Evolutionary conservation across 2,888 invertebrate genomes (phyloP).

Genomic region (Hypsopygia costalis): DNA sequence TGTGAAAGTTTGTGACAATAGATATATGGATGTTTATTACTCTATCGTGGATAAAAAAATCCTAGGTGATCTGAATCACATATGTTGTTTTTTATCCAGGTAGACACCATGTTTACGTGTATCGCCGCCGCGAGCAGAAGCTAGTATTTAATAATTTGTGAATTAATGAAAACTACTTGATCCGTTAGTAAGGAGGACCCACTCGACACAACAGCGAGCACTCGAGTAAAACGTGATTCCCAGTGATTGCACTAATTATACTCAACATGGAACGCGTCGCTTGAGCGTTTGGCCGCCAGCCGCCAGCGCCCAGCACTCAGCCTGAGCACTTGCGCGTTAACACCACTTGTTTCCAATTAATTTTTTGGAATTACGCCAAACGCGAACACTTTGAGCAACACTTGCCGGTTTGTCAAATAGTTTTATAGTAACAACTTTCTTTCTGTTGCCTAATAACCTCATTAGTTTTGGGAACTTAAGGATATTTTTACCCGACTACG

Average conservation of each 20-base stretch:
- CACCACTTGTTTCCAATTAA: slow-evolving; percentile 59
- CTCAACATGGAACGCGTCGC: slow-evolving; percentile 35
- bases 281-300: slow-evolving; percentile 31
- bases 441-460: background rate
- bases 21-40: no score
- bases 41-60: no score
- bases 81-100: no score
- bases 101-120: no score
- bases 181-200: slow-evolving; percentile 25
- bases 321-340: slow-evolving; percentile 28
- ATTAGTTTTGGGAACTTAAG: no score
- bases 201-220: slow-evolving; percentile 41
- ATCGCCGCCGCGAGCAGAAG: no score
- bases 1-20: no score
- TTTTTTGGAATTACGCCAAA: slow-evolving; percentile 70
- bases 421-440: background rate
- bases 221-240: slow-evolving; percentile 62
- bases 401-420: slow-evolving; percentile 7
- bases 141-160: no score
- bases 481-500: no score
- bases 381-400: slow-evolving; percentile 22
- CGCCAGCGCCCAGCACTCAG: slow-evolving; percentile 14
- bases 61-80: no score
- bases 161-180: no score
- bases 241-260: slow-evolving; percentile 67